Evolutionary conservation across 2,888 invertebrate species (phyloP), one percentile per base, ranked within the genome.

Genomic region (Chloroclystis v-ata): DNA sequence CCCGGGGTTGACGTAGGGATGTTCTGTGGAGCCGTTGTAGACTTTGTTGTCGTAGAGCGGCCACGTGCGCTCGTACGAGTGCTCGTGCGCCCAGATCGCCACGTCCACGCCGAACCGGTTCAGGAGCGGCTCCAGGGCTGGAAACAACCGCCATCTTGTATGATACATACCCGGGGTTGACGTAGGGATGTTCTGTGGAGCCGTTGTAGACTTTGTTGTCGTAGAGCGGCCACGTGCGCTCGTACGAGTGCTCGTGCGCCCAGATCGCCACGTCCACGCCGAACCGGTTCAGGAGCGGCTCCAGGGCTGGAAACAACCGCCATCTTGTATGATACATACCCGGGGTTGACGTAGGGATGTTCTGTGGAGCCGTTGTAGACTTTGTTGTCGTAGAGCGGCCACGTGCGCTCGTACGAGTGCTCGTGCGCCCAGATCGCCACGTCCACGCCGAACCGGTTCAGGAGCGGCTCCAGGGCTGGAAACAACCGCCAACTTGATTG

Each of bases 201-300:
- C 91, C 93, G 75, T 93, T 93, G 67, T 90, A 91, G 0, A 92
- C 93, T 65, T 89, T 89, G 62, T 93, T 91, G 78, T 99, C 91
- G 82, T 95, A 99, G 49, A 98, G 91, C 1, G 99, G 99, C 95
- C 96, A 99, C 47, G 97, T 86, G 43, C 99, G 89, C 82, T 99
- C 99, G 77, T 99, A 99, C 28, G 96, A 95, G 83, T 99, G 99
- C 77, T 99, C 98, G 76, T 99, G 99, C 0, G 98, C 99, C 97
- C 97, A 98, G 37, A 99, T 86, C 70, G 93, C 93, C 43, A 99
- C 77, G 88, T 99, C 99, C 11, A 99, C 99, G 35, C 96, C 97
- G 76, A 94, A 92, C 56, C 95, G 88, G 71, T 93, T 92, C 67
- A 99, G 94, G 10, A 99, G 79, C 9, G 95, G 90, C 82, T 99